Base-by-base conservation (phyloP, 2,113 vertebrate species). In the Triplophysa rosa region DNA sequence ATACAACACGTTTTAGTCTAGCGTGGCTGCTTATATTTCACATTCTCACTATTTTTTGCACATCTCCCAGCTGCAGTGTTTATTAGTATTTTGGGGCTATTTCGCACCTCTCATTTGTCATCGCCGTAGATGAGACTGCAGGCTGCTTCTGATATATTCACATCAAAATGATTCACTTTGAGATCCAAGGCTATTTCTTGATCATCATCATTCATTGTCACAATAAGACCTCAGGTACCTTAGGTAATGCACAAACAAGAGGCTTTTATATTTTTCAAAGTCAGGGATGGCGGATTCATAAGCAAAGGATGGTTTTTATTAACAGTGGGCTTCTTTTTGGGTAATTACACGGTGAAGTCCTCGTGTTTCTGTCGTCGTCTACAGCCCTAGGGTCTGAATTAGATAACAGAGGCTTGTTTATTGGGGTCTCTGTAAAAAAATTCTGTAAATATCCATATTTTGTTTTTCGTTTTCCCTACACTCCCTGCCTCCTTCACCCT, bases 391-490 rank as follows among this genome's bases (percentile, higher is more conserved):
- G 82, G 17, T 75, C 76, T 77, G 56, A 12, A 29, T 47, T 61
- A 70, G 66, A 68, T 72, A 79, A 91, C 81, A 90, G 67, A 87
- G 67, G 65, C 69, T 80, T 87, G 89, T 88, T 86, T 91, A 88
- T 89, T 45, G 81, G 83, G 67, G 78, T 85, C 67, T 80, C 37
- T 76, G 2, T 21, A 19, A 42, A 37, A 69, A 24, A 37, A 69
- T n/a, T 14, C 23, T 78, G 24, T 80, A 52, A 83, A 85, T 83
- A 82, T 82, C 75, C 65, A 84, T 67, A 64, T 80, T 83, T 84
- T 89, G 78, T 87, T 64, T 77, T 79, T 77, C 37, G 40, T 83
- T 73, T 54, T 56, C 23, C 40, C 76, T 13, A 80, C 72, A 1
- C 17, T 14, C 40, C 62, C 21, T 52, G 17, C 7, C 33, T 77